These are phyloP conservation scores for Cotesia vestalis DNA, from an alignment of 1,140 invertebrate species.

Conservation along the genomic window DNA sequence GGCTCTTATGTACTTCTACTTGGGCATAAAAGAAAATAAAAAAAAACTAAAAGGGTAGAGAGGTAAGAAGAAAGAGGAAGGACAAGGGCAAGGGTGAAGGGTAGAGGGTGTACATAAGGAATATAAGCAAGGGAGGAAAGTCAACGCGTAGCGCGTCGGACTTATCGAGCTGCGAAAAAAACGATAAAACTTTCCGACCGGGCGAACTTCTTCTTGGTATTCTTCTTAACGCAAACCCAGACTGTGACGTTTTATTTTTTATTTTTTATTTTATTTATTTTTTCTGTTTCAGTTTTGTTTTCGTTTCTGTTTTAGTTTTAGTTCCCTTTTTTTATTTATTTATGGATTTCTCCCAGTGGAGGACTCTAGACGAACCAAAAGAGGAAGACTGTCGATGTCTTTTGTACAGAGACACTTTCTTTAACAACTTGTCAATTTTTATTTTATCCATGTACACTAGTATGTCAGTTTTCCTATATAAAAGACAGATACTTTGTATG, in stretches of 20 bases:
- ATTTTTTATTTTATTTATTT: neutral
- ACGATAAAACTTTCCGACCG: slow-evolving; percentile 36
- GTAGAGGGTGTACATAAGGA: neutral
- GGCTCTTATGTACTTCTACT: neutral
- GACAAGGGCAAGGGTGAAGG: neutral
- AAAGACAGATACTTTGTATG: no score
- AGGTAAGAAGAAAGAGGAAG: slow-evolving; percentile 2
- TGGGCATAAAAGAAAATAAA: no score
- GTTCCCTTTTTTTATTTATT: no score
- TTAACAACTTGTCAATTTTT: no score
- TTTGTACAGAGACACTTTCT: no score
- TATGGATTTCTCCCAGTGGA: no score
- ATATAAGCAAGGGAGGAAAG: slow-evolving; percentile 1
- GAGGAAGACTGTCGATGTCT: no score
- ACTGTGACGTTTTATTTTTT: slow-evolving; percentile 22
- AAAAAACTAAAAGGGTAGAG: slow-evolving; percentile 5
- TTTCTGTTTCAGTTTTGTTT: neutral
- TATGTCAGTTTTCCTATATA: no score
- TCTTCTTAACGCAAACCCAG: slow-evolving; percentile 10
- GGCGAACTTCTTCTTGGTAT: slow-evolving; percentile 21
- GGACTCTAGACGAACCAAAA: no score
- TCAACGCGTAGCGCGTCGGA: slow-evolving; percentile 2
- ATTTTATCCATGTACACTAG: no score
- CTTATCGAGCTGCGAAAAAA: slow-evolving; percentile 34
- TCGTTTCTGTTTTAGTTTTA: no score